These are phyloP conservation scores for Willisornis vidua DNA, from an alignment of 2,113 vertebrate species.

Conservation along the genomic window DNA sequence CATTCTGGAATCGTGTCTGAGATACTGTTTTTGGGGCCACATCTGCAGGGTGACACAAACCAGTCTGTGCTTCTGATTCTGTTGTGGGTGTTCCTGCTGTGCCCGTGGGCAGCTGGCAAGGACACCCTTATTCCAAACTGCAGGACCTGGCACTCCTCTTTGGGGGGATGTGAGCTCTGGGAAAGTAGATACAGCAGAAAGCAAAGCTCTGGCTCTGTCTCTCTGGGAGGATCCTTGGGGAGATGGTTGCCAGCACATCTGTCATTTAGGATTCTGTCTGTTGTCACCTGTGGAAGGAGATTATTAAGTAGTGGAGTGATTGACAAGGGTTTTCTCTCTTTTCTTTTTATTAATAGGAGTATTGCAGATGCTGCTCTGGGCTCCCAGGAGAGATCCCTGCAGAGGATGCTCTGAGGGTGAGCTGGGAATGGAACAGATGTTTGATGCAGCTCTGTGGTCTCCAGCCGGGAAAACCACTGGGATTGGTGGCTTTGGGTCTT, in stretches of 20 bases:
- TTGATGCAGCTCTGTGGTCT: fast-evolving
- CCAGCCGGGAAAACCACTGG: neutral
- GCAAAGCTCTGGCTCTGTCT: neutral
- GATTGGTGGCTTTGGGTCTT: neutral
- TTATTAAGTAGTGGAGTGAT: neutral
- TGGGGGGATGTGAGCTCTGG: neutral
- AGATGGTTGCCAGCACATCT: neutral
- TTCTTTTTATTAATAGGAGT: neutral
- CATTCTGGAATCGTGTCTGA: neutral
- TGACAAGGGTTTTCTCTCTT: neutral
- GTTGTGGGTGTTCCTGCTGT: neutral
- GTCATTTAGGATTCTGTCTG: neutral
- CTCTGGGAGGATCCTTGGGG: neutral
- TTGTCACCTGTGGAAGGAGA: neutral
- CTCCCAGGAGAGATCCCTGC: neutral
- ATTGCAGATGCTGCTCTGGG: neutral
- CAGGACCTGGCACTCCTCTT: neutral
- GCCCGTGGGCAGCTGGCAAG: neutral
- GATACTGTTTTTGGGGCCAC: neutral
- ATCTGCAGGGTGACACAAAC: neutral
- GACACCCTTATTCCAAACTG: neutral
- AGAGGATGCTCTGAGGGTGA: neutral
- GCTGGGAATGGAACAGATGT: neutral
- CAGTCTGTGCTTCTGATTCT: neutral
- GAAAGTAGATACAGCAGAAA: neutral